These are phyloP conservation scores for Paratilapia polleni DNA, from an alignment of 2,113 vertebrate genomes.

Conservation along the genomic window DNA sequence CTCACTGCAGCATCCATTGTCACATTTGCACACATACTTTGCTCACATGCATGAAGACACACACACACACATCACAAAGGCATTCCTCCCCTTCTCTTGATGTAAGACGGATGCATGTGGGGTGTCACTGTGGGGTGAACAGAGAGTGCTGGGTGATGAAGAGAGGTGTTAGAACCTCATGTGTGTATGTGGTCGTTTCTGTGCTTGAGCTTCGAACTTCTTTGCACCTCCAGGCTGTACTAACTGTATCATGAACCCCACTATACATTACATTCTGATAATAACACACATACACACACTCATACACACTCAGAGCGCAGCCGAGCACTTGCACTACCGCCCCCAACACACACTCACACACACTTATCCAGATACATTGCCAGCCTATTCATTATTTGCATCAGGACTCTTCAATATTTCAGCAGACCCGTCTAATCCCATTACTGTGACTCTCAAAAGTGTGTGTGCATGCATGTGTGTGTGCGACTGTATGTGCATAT, in stretches of 20 bases:
- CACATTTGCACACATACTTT: conserved; percentile 46
- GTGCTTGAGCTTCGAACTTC: conserved; percentile 76
- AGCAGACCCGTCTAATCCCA: conserved; percentile 72
- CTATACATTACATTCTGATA: conserved; percentile 89
- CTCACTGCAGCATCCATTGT: conserved; percentile 1
- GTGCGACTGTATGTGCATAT: conserved; percentile 23
- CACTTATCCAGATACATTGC: conserved; percentile 57
- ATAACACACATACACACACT: not conserved
- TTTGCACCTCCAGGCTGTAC: conserved; percentile 86
- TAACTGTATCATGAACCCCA: conserved; percentile 86
- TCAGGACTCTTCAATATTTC: conserved; percentile 76
- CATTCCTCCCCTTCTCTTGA: conserved; percentile 22
- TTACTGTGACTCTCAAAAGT: conserved; percentile 64
- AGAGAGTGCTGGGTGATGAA: conserved; percentile 59
- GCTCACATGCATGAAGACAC: conserved; percentile 33
- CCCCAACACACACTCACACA: conserved; percentile 34
- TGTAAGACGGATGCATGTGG: conserved; percentile 61
- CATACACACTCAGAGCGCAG: conserved; percentile 4
- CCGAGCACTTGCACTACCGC: conserved; percentile 20
- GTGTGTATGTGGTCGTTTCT: not conserved
- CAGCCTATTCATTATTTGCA: conserved; percentile 72
- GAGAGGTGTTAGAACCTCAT: conserved; percentile 43
- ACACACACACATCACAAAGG: conserved; percentile 14
- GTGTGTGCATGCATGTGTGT: conserved; percentile 15
- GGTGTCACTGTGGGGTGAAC: conserved; percentile 56